phyloP scores from a whole-genome alignment of 2,113 vertebrate species.

The Pterocles orientalis region DNA sequence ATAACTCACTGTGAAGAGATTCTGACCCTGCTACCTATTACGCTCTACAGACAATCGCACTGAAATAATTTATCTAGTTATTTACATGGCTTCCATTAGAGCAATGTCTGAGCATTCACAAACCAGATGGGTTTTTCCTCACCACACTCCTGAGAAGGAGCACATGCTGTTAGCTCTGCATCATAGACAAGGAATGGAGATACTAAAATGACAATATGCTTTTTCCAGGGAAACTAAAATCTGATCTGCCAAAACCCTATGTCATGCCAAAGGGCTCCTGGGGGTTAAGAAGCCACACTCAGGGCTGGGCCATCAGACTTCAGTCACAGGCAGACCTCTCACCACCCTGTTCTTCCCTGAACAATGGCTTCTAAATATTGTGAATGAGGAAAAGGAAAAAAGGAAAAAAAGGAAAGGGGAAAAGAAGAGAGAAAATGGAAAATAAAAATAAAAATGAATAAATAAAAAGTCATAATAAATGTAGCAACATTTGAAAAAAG shows the following conservation, averaged over 20 bases:
- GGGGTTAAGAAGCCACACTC: not conserved
- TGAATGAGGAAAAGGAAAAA: not conserved
- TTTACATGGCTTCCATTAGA: constrained; percentile 35
- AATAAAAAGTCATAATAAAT: not conserved
- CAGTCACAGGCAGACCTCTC: not conserved
- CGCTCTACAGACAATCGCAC: not conserved
- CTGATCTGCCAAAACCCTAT: not conserved
- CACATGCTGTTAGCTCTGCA: not conserved
- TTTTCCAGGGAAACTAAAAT: not conserved
- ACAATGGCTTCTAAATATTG: not conserved
- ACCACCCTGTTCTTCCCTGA: not conserved
- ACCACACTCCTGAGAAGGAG: not conserved
- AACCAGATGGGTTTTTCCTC: constrained; percentile 28
- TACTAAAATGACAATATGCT: not conserved
- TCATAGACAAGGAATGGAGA: not conserved
- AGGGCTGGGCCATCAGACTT: accelerated
- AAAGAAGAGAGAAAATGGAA: not conserved
- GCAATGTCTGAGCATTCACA: not conserved
- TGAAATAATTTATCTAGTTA: constrained; percentile 30
- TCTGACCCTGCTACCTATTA: constrained; percentile 30
- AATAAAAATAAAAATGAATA: not conserved
- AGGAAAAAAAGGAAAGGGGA: not conserved
- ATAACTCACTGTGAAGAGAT: not conserved
- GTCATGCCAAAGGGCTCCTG: not conserved
- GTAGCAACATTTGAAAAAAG: not conserved